Percentiles rank a stretch among this genome's conserved stretches.
These are phyloP conservation scores for Zophobas atratus DNA, from an alignment of 1,140 invertebrate species.

Conservation along the genomic window DNA sequence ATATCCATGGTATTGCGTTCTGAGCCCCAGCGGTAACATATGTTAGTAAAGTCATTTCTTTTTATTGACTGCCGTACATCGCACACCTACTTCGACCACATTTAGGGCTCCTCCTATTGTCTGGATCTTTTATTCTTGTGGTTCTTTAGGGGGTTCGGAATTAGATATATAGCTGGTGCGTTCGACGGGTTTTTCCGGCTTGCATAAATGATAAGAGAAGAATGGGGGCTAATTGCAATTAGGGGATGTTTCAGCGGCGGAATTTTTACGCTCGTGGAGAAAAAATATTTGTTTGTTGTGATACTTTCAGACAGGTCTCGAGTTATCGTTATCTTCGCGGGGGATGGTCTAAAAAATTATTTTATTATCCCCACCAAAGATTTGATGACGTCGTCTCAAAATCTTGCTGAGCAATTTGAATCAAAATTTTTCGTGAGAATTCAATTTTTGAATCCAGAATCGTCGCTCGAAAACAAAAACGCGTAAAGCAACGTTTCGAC, in stretches of 20 bases:
- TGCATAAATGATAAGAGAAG: slow-evolving; percentile 11
- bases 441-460: no score
- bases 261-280: no score
- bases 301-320: no score
- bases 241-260: background rate
- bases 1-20: slow-evolving; percentile 53
- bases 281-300: no score
- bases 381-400: no score
- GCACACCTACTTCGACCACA: slow-evolving; percentile 49
- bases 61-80: slow-evolving; percentile 60
- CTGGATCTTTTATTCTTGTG: slow-evolving; percentile 41
- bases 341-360: no score
- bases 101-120: slow-evolving; percentile 34
- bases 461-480: no score
- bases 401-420: no score
- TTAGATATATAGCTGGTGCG: slow-evolving; percentile 24
- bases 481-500: no score
- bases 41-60: slow-evolving; percentile 58
- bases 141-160: slow-evolving; percentile 31
- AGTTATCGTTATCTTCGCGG: no score
- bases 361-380: no score
- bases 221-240: slow-evolving; percentile 11
- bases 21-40: slow-evolving; percentile 55
- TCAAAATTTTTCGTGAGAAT: no score
- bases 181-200: background rate